Evolutionary conservation across 2,113 vertebrate genomes (phyloP).

Genomic region (Raja brachyura): DNA sequence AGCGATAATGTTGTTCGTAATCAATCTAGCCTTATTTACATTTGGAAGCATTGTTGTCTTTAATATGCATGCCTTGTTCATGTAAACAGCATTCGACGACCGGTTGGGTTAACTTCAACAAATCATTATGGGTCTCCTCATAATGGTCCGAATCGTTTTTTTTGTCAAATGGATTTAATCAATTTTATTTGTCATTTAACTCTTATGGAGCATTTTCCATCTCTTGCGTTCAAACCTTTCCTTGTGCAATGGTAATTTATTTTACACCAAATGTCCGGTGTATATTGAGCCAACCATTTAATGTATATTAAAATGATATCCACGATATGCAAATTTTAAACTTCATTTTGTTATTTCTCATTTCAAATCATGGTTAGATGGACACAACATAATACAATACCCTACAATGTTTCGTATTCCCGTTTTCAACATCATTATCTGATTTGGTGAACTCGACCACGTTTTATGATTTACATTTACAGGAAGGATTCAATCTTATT

Average conservation of each 20-base stretch:
- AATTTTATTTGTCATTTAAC: conserved; percentile 27
- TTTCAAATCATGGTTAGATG: neutral
- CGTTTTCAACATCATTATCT: neutral
- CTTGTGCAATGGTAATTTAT: neutral
- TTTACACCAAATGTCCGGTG: too few species aligned
- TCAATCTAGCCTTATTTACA: conserved; percentile 66
- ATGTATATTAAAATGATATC: neutral
- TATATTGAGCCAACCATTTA: neutral
- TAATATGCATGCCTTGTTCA: conserved; percentile 54
- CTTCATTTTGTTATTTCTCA: neutral
- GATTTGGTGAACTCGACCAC: neutral
- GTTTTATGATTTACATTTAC: neutral
- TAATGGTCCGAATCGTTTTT: conserved; percentile 22
- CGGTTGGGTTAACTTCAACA: conserved; percentile 45
- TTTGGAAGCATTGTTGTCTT: conserved; percentile 57
- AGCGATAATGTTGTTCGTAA: conserved; percentile 58
- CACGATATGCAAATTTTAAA: neutral
- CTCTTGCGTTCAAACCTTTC: neutral
- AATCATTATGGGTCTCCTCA: conserved; percentile 25
- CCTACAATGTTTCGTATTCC: neutral
- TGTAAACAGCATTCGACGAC: conserved; percentile 43
- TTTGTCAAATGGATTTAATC: conserved; percentile 28
- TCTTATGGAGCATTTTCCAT: neutral
- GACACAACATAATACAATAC: neutral
- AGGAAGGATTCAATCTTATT: neutral